Evolutionary conservation across 2,888 invertebrate species (phyloP), one percentile per base, ranked within the genome.

Genomic region (Plebejus melissa): DNA sequence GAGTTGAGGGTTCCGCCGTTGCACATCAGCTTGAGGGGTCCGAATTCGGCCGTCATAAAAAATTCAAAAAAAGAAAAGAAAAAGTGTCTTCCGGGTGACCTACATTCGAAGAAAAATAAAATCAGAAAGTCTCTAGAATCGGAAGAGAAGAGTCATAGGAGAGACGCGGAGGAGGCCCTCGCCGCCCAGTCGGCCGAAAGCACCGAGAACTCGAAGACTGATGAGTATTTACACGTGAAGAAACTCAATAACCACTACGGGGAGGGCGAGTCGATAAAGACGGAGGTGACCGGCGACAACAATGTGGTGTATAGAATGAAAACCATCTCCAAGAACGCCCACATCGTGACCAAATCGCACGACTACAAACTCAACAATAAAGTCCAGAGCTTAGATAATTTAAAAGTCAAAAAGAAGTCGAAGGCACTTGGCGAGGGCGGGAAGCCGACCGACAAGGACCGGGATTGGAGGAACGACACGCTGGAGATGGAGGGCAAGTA

Each of bases 1-100:
- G 97, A 97, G 82, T 95, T 96, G 7, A 94, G 97, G 76, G 98
- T 98, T 72, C 98, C 98, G 9, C 98, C 98, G 1, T 91, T 98
- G 78, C 98, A 98, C 86, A 98, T 98, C 82, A 97, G 97, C 76
- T 90, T 98, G 69, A 94, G 98, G 77, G 97, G 97, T 1, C 94
- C 97, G 76, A 97, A 97, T 86, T 97, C 97, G 0, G 97, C 97
- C 65, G 97, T 98, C 74, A 97, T 97, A 81, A 97, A 96, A 83
- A 96, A 96, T 84, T 96, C 96, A 74, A 96, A 96, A 81, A 96
- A 96, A 81, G 94, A 95, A 77, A 94, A 95, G 81, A 95, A 94
- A 83, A 95, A 95, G 82, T 87, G 92, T 78, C 89, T 89, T 57
- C 88, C 90, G 0, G 94, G 94, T 13, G 84, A 94, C 69, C 82